phyloP scores from a whole-genome alignment of 2,888 invertebrate genomes.

The Exocentrus adspersus region DNA sequence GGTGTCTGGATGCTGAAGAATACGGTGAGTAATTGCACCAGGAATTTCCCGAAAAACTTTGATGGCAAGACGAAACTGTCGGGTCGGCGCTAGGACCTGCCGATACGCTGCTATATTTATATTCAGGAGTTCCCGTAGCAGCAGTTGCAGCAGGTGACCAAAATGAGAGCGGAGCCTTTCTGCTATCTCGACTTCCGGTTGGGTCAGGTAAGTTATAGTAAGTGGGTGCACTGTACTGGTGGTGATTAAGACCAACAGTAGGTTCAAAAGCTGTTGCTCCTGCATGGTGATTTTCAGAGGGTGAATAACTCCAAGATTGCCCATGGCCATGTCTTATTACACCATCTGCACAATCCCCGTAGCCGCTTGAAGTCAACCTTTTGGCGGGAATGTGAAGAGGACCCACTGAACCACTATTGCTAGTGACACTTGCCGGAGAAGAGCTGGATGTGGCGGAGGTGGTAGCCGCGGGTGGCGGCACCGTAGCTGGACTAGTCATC shows the following conservation, averaged over 20 bases:
- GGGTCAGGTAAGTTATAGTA: conserved; percentile 80
- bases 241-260: conserved; percentile 70
- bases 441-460: conserved; percentile 75
- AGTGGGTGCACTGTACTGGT: conserved; percentile 78
- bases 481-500: conserved; percentile 64
- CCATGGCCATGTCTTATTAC: conserved; percentile 80
- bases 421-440: conserved; percentile 70
- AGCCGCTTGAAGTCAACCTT: conserved; percentile 69
- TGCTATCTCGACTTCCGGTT: conserved; percentile 70
- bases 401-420: conserved; percentile 77
- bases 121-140: conserved; percentile 69
- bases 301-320: conserved; percentile 79
- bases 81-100: conserved; percentile 66
- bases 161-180: conserved; percentile 71
- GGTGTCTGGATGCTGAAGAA: conserved; percentile 69
- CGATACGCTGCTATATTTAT: conserved; percentile 68
- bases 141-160: conserved; percentile 74
- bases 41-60: conserved; percentile 74
- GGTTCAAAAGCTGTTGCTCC: conserved; percentile 68
- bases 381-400: conserved; percentile 92
- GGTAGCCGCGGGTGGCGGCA: conserved; percentile 69
- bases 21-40: conserved; percentile 80
- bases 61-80: conserved; percentile 72
- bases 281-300: conserved; percentile 68
- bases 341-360: conserved; percentile 69